These are phyloP conservation scores for Pontoporia blainvillei DNA, from an alignment of 2,113 vertebrate genomes.

Conservation along the genomic window DNA sequence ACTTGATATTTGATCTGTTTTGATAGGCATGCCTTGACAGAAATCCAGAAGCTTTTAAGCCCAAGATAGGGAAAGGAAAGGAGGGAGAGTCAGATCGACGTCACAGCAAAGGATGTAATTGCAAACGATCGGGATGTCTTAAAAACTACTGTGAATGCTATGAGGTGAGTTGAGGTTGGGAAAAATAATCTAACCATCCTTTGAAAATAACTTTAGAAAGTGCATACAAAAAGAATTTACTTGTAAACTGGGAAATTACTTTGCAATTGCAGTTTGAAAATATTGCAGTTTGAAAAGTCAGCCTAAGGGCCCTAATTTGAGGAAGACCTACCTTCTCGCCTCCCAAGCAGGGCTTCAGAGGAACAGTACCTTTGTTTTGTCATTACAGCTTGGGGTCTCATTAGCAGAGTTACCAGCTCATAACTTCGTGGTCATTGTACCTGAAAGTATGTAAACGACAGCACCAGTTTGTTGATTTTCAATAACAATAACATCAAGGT, in stretches of 20 bases:
- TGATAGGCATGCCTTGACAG: constrained; percentile 95
- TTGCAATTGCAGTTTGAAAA: not conserved
- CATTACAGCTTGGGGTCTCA: not conserved
- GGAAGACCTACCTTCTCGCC: not conserved
- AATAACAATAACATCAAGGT: not conserved
- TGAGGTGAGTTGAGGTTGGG: constrained; percentile 82
- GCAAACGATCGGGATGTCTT: constrained; percentile 96
- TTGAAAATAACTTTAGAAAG: not conserved
- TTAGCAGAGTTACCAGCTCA: not conserved
- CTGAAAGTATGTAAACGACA: not conserved
- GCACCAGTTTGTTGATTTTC: not conserved
- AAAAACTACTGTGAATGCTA: constrained; percentile 99
- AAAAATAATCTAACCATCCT: not conserved
- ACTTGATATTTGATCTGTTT: constrained; percentile 52
- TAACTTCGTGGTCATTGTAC: not conserved
- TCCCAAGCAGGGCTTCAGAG: not conserved
- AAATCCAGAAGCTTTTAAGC: constrained; percentile 98
- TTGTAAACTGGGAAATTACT: not conserved
- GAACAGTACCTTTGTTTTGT: not conserved
- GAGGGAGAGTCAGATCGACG: constrained; percentile 96
- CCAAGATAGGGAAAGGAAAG: constrained; percentile 98
- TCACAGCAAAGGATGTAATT: constrained; percentile 99
- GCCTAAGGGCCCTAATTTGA: not conserved
- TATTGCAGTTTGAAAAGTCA: not conserved
- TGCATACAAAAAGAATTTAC: not conserved